Percentiles rank a stretch among this genome's conserved stretches.
Evolutionary conservation across 2,888 invertebrate species (phyloP).

Genomic region (Lissonota sp.): DNA sequence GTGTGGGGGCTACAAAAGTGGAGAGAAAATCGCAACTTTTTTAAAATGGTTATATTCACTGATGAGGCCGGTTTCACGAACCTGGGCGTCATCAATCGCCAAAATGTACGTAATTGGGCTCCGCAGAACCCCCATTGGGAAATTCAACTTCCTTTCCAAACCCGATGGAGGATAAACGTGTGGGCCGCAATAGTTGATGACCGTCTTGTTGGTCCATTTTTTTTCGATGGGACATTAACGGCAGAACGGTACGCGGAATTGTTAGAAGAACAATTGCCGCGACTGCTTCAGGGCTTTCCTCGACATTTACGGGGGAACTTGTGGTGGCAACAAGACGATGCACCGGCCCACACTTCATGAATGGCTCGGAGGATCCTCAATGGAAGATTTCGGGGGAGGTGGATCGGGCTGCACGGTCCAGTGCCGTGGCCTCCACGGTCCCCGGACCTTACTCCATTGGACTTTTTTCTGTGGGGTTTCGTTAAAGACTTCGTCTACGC

Average conservation of each 20-base stretch:
- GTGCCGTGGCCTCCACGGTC: conserved; percentile 41
- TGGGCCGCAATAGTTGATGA: conserved; percentile 53
- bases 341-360: conserved; percentile 17
- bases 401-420: conserved; percentile 49
- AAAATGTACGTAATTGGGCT: no score
- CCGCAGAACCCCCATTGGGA: no score
- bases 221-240: conserved; percentile 61
- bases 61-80: no score
- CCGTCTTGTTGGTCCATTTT: conserved; percentile 63
- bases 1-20: conserved; percentile 9
- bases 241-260: conserved; percentile 61
- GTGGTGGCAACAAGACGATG: conserved; percentile 34
- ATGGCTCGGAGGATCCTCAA: conserved; percentile 17
- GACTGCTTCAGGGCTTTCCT: conserved; percentile 23
- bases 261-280: conserved; percentile 13
- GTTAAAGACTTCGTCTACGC: conserved; percentile 23
- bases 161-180: conserved; percentile 54
- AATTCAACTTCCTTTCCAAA: conserved; percentile 23
- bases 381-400: conserved; percentile 20
- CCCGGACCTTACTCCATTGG: conserved; percentile 27
- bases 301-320: conserved; percentile 18
- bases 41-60: conserved; percentile 1
- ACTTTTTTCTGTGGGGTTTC: conserved; percentile 24
- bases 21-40: conserved; percentile 7
- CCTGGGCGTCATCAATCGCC: no score